A percentile compares a stretch with the other conserved stretches of the same genome.
phyloP scores from a whole-genome alignment of 2,797 vertebrate species.

The Helicolenus hilgendorfi region DNA sequence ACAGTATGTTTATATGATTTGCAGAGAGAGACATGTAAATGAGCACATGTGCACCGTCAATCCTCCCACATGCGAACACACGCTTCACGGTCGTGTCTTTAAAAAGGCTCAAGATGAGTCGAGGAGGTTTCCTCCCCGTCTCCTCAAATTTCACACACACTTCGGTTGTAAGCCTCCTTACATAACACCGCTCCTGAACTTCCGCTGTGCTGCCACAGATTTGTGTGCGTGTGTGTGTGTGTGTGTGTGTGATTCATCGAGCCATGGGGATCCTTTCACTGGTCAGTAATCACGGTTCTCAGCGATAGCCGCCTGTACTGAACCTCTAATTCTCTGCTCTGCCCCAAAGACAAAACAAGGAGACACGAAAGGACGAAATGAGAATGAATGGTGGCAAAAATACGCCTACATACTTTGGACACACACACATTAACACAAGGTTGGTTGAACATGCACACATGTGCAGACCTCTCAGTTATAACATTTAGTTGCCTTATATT shows the following conservation, averaged over 20 bases:
- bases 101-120: conserved; percentile 27
- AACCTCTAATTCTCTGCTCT: conserved; percentile 19
- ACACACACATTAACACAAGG: background rate
- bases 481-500: background rate
- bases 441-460: background rate
- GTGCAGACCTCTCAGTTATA: background rate
- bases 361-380: background rate
- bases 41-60: background rate
- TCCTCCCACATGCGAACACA: conserved; percentile 28
- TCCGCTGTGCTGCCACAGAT: conserved; percentile 37
- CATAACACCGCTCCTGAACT: conserved; percentile 60
- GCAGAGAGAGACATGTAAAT: conserved; percentile 26
- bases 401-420: background rate
- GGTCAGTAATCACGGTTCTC: conserved; percentile 67
- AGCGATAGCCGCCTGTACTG: background rate
- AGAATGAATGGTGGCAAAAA: conserved; percentile 7
- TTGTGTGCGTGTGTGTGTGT: background rate
- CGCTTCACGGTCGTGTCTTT: background rate
- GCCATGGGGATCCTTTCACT: conserved; percentile 64
- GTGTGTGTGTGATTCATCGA: conserved; percentile 21
- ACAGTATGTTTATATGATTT: conserved; percentile 2
- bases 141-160: conserved; percentile 73
- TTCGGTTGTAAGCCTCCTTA: conserved; percentile 65
- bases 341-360: conserved; percentile 24
- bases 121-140: conserved; percentile 49